Base-by-base conservation (phyloP, 92 coral and sea anemone species). In the Epizoanthus ramosus region DNA sequence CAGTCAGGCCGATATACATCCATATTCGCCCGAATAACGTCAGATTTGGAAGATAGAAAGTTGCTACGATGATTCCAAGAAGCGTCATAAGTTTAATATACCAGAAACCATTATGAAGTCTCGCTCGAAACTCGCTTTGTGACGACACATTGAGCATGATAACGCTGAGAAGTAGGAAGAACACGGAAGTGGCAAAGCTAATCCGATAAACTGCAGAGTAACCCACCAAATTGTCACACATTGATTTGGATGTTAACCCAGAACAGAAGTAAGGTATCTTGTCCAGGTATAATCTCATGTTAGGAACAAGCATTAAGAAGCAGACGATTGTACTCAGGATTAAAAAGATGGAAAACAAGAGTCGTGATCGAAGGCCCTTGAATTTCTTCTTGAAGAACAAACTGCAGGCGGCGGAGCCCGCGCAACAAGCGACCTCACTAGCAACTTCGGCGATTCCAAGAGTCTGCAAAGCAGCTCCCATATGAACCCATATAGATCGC, bases 391-490 rank as follows among this genome's bases (percentile, higher is more conserved):
- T 92, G 88, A 95, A 90, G 68, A 92, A 90, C 57, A 92, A 85
- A 75, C 97, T 90, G 88, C 91, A 94, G 53, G 95, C 95, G 50
- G 98, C 93, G 83, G 99, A 97, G 58, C 98, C 94, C 67, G 98
- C 95, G 87, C 99, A 97, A 82, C 99, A 97, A 65, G 94, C 95
- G 83, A 97, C 90, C 85, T 95, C 99, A 90, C 98, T 93, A 88
- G 94, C 93, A 71, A 97, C 98, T 87, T 97, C 99, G 88, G 99
- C 95, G 87, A 97, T 84, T 77, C 99, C 99, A 85, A 97, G 94
- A 92, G 97, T 90, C 94, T 95, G 98, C 68, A 94, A 89, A 90
- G 98, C 98, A 81, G 98, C 98, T 94, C 99, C 99, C 99, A 97
- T 97, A 97, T 88, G 89, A 90, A 97, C 99, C 99, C 99, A 97